These are phyloP conservation scores for Thamnaconus septentrionalis DNA, from an alignment of 2,113 vertebrate species.

Conservation along the genomic window DNA sequence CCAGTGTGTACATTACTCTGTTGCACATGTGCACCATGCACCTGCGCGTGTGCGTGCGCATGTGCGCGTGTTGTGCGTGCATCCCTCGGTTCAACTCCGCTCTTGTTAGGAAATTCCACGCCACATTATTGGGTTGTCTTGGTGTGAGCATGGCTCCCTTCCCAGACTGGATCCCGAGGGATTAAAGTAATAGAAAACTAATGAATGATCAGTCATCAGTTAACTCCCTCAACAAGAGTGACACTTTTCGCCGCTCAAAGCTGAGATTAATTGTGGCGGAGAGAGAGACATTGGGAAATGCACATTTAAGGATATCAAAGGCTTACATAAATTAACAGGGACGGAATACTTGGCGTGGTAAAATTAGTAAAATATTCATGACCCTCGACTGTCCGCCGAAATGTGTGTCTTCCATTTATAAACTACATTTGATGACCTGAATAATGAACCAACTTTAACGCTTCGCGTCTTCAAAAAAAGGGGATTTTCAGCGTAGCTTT, in stretches of 20 bases:
- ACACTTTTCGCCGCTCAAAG: slow-evolving; percentile 45
- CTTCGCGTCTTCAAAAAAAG: too few relatives aligned
- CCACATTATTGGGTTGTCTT: slow-evolving; percentile 72
- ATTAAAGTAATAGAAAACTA: slow-evolving; percentile 57
- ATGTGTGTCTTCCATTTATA: slow-evolving; percentile 33
- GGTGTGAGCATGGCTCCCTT: slow-evolving; percentile 66
- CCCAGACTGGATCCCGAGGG: slow-evolving; percentile 68
- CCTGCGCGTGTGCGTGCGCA: slow-evolving; percentile 13
- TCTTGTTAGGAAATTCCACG: slow-evolving; percentile 74
- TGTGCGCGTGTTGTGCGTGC: slow-evolving; percentile 5
- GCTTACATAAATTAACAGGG: slow-evolving; percentile 13
- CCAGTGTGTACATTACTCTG: slow-evolving; percentile 42
- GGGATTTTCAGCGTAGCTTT: slow-evolving; percentile 1
- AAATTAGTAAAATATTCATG: slow-evolving; percentile 40
- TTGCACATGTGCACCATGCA: slow-evolving; percentile 36
- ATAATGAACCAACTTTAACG: slow-evolving; percentile 14
- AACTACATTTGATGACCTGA: slow-evolving; percentile 29
- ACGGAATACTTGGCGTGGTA: slow-evolving; percentile 33
- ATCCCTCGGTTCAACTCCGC: slow-evolving; percentile 53
- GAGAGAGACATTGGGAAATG: slow-evolving; percentile 47
- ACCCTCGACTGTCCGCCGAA: slow-evolving; percentile 22
- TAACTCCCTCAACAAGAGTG: slow-evolving; percentile 51
- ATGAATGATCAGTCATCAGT: slow-evolving; percentile 65
- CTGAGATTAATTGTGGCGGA: slow-evolving; percentile 36
- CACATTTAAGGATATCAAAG: slow-evolving; percentile 40